These are phyloP conservation scores for Perca flavescens DNA, from an alignment of 2,113 vertebrate species.

Conservation along the genomic window DNA sequence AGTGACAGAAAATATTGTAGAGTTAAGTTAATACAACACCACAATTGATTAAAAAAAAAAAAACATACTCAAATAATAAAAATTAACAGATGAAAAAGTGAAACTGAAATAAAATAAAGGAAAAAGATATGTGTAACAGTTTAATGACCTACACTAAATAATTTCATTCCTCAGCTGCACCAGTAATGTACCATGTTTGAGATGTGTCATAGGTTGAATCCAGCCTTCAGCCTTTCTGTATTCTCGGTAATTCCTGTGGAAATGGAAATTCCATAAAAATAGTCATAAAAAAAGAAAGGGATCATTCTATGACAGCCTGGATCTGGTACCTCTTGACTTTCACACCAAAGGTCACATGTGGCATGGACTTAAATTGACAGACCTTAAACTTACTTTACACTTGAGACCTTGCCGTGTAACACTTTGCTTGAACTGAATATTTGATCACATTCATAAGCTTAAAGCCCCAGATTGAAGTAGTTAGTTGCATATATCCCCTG, in stretches of 20 bases:
- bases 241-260: constrained; percentile 29
- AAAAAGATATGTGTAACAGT: neutral
- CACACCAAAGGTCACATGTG: constrained; percentile 71
- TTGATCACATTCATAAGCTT: constrained; percentile 69
- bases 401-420: constrained; percentile 58
- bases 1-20: neutral
- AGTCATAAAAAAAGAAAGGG: constrained; percentile 50
- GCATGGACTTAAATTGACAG: constrained; percentile 58
- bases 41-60: neutral
- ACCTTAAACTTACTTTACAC: constrained; percentile 72
- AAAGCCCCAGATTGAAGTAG: constrained; percentile 65
- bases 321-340: constrained; percentile 70
- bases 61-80: neutral
- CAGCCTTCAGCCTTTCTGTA: constrained; percentile 8
- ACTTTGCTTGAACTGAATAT: constrained; percentile 68
- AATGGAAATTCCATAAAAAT: constrained; percentile 52
- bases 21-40: neutral
- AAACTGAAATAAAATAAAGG: neutral
- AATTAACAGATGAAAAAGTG: neutral
- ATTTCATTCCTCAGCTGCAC: neutral
- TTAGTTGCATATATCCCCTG: constrained; percentile 65
- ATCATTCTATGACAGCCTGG: constrained; percentile 42
- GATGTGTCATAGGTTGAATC: neutral
- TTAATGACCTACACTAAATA: neutral
- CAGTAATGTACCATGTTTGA: constrained; percentile 4